Base-by-base conservation (phyloP, 2,888 invertebrate species). In the Philereme vetulata region DNA sequence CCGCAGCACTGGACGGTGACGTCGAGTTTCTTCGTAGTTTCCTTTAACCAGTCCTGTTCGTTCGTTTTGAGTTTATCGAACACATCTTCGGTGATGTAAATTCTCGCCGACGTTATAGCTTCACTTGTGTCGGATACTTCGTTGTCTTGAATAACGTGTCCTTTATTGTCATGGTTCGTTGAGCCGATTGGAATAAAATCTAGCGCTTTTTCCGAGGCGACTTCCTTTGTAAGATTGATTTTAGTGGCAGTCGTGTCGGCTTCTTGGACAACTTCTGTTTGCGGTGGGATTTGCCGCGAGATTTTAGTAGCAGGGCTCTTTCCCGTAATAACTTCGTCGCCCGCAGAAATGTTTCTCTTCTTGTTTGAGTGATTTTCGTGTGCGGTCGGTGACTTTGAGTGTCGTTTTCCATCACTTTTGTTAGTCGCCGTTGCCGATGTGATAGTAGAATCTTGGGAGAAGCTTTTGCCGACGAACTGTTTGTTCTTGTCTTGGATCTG, bases 21-120 rank as follows among this genome's bases (percentile, higher is more conserved):
- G 51, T 87, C 77, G 61, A 86, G 83, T 70, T 81, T 82, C 4
- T 75, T 76, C 4, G 83, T 80, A 4, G 81, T 77, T 2, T 77
- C 73, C 0, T 81, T 77, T 7, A 94, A 68, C 85, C 93, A 94
- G 5, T 76, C 67, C 21, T 82, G 80, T 4, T 90, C 87, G 0
- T 86, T 81, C 7, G 89, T 85, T 36, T 89, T 84, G 4, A 94
- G 75, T 68, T 88, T 89, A 10, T 89, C 87, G 51, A 84, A 84
- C 48, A 93, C 84, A 34, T 92, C 90, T 33, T 83, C 82, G 0
- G 91, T 88, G 70, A 94, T 77, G 65, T 93, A 90, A 49, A 94
- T 92, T 61, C 93, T 88, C 0, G 93, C 92, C 2, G 87, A 81
- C 4, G 86, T 84, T 21, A 89, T 72, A 1, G 78, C 81, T 50